phyloP scores from a whole-genome alignment of 2,797 vertebrate genomes.

The Chanos chanos region DNA sequence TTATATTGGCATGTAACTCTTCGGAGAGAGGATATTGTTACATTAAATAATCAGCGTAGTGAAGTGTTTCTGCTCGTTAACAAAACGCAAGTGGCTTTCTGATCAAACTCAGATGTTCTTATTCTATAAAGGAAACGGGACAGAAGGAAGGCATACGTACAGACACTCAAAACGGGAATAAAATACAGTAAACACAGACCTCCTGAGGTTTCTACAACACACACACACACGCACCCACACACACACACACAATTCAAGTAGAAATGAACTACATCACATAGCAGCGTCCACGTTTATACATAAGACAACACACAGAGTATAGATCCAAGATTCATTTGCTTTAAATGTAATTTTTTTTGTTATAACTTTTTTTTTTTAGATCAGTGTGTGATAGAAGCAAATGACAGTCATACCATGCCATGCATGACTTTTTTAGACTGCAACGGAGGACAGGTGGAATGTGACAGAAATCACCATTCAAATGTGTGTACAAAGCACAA shows the following conservation, averaged over 20 bases:
- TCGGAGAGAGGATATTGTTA: too few species aligned
- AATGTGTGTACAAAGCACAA: constrained; percentile 9
- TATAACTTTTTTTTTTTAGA: constrained; percentile 49
- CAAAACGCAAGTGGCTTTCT: too few species aligned
- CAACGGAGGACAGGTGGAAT: constrained; percentile 93
- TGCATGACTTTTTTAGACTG: constrained; percentile 62
- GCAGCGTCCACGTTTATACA: constrained; percentile 91
- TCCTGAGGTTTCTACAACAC: constrained; percentile 96
- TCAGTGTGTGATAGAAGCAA: constrained; percentile 74
- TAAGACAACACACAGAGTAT: constrained; percentile 82
- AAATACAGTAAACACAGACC: constrained; percentile 86
- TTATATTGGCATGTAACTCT: too few species aligned
- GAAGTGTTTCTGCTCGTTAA: too few species aligned
- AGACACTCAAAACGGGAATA: constrained; percentile 71
- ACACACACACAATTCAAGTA: constrained; percentile 99
- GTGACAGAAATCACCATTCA: constrained; percentile 85
- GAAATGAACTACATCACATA: constrained; percentile 90
- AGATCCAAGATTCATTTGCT: constrained; percentile 53
- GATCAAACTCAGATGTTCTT: too few species aligned
- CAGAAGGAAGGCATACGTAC: constrained; percentile 76
- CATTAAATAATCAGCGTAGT: too few species aligned
- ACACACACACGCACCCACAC: too few species aligned
- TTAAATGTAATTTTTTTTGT: constrained; percentile 22
- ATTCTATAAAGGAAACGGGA: constrained; percentile 3
- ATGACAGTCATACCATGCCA: constrained; percentile 62